These are phyloP conservation scores for Artibeus jamaicensis DNA, from an alignment of 2,797 vertebrate genomes.

Conservation along the genomic window DNA sequence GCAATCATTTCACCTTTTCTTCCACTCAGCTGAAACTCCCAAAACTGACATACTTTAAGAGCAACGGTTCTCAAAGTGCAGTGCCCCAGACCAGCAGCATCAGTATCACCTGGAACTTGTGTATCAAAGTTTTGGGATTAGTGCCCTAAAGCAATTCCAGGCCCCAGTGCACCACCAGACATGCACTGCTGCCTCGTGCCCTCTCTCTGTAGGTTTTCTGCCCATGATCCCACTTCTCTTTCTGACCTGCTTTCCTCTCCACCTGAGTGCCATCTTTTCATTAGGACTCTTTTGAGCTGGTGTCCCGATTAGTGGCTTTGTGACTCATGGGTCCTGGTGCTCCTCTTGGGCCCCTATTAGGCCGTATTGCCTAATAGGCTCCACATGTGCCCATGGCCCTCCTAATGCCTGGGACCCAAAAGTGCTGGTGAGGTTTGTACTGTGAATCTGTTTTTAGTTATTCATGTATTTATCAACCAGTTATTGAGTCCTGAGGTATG, in stretches of 20 bases:
- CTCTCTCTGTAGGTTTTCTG: neutral
- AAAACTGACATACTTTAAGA: neutral
- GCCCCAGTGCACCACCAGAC: accelerated
- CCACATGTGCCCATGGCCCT: accelerated
- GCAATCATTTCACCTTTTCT: neutral
- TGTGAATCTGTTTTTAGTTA: neutral
- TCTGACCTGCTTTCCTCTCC: neutral
- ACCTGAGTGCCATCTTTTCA: neutral
- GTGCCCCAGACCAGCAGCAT: too few species aligned
- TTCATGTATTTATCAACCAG: neutral
- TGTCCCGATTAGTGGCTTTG: neutral
- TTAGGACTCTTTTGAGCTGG: neutral
- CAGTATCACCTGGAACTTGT: neutral
- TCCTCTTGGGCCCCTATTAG: neutral
- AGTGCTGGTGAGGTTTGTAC: neutral
- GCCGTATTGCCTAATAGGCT: neutral
- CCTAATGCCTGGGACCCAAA: neutral
- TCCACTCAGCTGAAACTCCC: neutral
- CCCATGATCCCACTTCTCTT: neutral
- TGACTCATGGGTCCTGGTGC: accelerated
- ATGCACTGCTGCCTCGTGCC: neutral
- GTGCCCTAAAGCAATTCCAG: neutral
- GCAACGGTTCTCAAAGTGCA: neutral
- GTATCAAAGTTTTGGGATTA: neutral
- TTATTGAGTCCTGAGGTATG: neutral